phyloP scores from a whole-genome alignment of 1,140 invertebrate species.

The Telenomus remus region DNA sequence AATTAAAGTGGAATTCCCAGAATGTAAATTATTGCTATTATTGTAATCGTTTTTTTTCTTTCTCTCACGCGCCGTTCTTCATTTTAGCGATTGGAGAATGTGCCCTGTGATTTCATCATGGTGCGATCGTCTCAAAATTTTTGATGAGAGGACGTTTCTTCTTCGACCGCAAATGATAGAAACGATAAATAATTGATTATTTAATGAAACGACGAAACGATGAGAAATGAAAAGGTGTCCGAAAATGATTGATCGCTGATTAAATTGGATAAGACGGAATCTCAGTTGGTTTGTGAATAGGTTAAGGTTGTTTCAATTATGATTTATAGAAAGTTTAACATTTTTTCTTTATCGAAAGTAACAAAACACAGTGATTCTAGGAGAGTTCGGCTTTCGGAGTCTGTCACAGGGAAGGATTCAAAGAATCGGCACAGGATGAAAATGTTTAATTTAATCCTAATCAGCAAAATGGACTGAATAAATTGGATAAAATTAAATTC shows the following conservation, averaged over 20 bases:
- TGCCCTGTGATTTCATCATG: not conserved
- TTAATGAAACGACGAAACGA: conserved; percentile 1
- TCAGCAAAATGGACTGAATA: too few relatives aligned
- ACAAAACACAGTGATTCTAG: too few relatives aligned
- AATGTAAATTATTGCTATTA: conserved; percentile 36
- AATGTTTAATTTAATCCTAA: too few relatives aligned
- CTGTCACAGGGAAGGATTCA: too few relatives aligned
- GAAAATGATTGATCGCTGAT: not conserved
- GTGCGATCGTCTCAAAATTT: not conserved
- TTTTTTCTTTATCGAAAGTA: too few relatives aligned
- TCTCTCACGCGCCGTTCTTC: not conserved
- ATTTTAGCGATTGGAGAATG: not conserved
- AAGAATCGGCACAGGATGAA: too few relatives aligned
- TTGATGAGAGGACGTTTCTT: not conserved
- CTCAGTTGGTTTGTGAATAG: too few relatives aligned
- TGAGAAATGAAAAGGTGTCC: not conserved
- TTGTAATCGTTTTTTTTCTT: conserved; percentile 14
- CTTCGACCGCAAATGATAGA: not conserved
- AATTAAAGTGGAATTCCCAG: conserved; percentile 39
- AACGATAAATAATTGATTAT: conserved; percentile 2
- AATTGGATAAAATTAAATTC: too few relatives aligned
- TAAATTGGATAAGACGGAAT: too few relatives aligned
- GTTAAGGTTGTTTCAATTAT: too few relatives aligned
- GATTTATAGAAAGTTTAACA: too few relatives aligned
- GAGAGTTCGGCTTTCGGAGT: too few relatives aligned